Percentiles rank a stretch among this genome's conserved stretches.
Conservation (phyloP, 2,888 invertebrate species). For the Arrhopalites spinosus region DNA sequence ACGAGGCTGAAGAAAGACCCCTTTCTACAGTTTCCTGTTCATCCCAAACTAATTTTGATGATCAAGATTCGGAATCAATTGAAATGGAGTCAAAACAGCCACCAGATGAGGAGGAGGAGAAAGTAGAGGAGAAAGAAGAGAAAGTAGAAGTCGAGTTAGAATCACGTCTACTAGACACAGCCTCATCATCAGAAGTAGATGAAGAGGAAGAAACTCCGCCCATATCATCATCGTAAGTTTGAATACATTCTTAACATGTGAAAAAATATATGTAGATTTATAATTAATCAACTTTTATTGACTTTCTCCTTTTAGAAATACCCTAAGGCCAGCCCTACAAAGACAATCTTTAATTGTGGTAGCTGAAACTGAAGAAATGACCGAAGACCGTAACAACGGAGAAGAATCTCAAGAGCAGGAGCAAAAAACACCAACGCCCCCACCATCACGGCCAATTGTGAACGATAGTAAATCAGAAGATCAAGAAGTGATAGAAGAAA, state of each 20-base stretch:
- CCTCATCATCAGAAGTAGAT: not conserved
- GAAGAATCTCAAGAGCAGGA: not conserved
- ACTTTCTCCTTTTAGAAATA: not conserved
- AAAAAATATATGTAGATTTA: too few relatives aligned
- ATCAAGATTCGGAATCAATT: not conserved
- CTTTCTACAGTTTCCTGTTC: not conserved
- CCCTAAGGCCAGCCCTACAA: conserved; percentile 14
- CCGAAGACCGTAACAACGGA: not conserved
- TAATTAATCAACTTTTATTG: not conserved
- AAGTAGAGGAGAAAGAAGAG: not conserved
- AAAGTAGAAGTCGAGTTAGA: not conserved
- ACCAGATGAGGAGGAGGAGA: not conserved
- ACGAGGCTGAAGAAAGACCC: conserved; percentile 2
- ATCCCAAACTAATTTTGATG: conserved; percentile 10
- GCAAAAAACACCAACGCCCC: not conserved
- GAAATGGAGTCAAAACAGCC: not conserved
- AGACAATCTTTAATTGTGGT: conserved; percentile 19
- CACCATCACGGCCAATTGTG: conserved; percentile 19
- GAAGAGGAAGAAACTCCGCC: not conserved
- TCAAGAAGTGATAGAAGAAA: conserved; percentile 41
- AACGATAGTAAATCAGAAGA: conserved; percentile 37
- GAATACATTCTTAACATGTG: too few relatives aligned
- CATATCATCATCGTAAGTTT: not conserved
- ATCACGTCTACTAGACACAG: not conserved
- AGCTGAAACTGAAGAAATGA: not conserved